Evolutionary conservation across 2,888 invertebrate genomes (phyloP), one percentile per base, ranked within the genome.

Genomic region (Orthonevra nobilis): DNA sequence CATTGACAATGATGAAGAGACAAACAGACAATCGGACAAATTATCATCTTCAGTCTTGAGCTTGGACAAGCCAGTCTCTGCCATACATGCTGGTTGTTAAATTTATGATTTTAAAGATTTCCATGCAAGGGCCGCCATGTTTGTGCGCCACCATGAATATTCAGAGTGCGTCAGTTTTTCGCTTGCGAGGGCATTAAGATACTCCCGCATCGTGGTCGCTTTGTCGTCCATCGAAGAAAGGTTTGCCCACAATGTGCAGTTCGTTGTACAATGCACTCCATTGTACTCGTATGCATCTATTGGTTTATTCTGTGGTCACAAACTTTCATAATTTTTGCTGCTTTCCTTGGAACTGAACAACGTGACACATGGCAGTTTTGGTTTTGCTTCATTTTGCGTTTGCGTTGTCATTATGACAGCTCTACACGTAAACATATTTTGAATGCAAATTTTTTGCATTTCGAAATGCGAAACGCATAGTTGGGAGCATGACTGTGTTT

Each of bases 391-490:
- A 28, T 56, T 38, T 63, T 72, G 44, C 63, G 44, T 73, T 58
- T 50, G 44, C 36, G 52, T 72, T 72, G 64, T 77, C 77, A 77
- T 77, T 77, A 77, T 77, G 77, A 77, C 77, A 70, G 77, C 64
- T 63, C 69, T 56, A 75, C 69, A 75, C 63, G 75, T 75, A 64
- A 54, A 38, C 77, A 77, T 66, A 77, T 72, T 77, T 50, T 36
- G 69, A 40, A 75, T 75, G 75, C 69, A 69, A 75, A 75, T 72
- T 63, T 19, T 9, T 5, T 38, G 34, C 46, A 4, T 56, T 20
- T 66, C 30, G 19, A 30, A 56, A 68, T 68, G 48, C 58, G 28
- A 23, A 58, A 34, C 46, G 72, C 60, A 77, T 66, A 60, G 19
- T 52, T 58, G n/a, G n/a, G n/a, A n/a, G n/a, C n/a, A n/a, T n/a